A percentile compares a stretch with the other conserved stretches of the same genome.
Conservation (phyloP, 2,113 vertebrate species). For the Cyprinus carpio region DNA sequence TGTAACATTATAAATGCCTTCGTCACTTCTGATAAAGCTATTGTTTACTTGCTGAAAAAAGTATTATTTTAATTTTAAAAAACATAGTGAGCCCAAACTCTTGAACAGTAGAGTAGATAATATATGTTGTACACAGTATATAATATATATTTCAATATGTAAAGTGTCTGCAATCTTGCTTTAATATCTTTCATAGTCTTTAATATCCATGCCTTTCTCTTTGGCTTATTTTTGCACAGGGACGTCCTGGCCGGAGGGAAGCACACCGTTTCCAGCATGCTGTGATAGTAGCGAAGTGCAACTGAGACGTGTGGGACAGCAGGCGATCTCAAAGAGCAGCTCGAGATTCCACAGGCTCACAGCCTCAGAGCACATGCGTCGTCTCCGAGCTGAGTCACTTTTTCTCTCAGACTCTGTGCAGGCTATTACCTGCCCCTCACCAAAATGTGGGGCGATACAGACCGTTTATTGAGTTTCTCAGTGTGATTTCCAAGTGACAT, state of each 20-base stretch:
- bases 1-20: not conserved
- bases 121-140: not conserved
- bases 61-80: no score
- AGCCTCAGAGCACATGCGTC: constrained; percentile 63
- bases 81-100: not conserved
- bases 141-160: not conserved
- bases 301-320: constrained; percentile 18
- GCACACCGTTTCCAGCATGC: constrained; percentile 22
- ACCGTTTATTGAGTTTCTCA: constrained; percentile 17
- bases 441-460: not conserved
- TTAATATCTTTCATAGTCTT: not conserved
- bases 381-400: constrained; percentile 1
- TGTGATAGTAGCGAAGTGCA: not conserved
- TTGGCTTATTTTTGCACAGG: constrained; percentile 17
- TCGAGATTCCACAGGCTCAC: constrained; percentile 55
- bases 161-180: not conserved
- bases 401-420: constrained; percentile 1
- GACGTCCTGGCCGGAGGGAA: constrained; percentile 27
- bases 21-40: not conserved
- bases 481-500: constrained; percentile 5
- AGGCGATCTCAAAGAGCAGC: not conserved
- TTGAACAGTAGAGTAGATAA: not conserved
- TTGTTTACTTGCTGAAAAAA: not conserved
- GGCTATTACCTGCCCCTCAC: constrained; percentile 22
- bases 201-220: constrained; percentile 6